Evolutionary conservation across 1,140 invertebrate species (phyloP), one percentile per base, ranked within the genome.

Genomic region (Trachymyrmex cornetzi): DNA sequence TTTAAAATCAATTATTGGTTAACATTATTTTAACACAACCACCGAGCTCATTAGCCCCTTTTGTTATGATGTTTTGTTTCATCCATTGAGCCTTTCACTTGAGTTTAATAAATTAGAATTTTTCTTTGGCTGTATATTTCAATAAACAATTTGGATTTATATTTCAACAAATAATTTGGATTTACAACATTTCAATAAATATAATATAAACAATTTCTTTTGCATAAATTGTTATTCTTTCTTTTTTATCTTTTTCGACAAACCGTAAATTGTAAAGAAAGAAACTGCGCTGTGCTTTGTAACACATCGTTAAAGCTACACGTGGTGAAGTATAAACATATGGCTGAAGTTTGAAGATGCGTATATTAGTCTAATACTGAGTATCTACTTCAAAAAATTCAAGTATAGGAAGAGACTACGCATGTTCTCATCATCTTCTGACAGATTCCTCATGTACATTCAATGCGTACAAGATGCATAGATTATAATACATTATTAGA

Each of bases 281-380:
- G 12, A 19, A 66, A 48, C 19, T 66, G 24, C 16, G 19, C 38
- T 30, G 38, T 14, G 19, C 11, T 16, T 77, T 48, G 59, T 77
- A 77, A 77, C 22, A 38, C 24, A 48, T 64, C 24, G 24, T 77
- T 77, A 48, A 48, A 77, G 38, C 38, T 48, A n/a, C 38, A 64
- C 59, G 24, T 64, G 38, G 74, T 14, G 5, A 77, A 64, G 38
- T 77, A 63, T 64, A 66, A 66, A 79, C 24, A 79, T 30, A 50
- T 50, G 44, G 19, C 44, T 64, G 59, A 79, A 66, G 59, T 64
- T 50, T 53, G 59, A 27, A 19, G 44, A 66, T 27, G 59, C 19
- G 44, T 66, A 66, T 79, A 79, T 79, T 66, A 66, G 77, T 59
- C 77, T 79, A 79, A 79, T 79, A 59, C 38, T 30, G 59, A 77